Conservation (phyloP, 1,140 invertebrate genomes). For the Heliconius himera region DNA sequence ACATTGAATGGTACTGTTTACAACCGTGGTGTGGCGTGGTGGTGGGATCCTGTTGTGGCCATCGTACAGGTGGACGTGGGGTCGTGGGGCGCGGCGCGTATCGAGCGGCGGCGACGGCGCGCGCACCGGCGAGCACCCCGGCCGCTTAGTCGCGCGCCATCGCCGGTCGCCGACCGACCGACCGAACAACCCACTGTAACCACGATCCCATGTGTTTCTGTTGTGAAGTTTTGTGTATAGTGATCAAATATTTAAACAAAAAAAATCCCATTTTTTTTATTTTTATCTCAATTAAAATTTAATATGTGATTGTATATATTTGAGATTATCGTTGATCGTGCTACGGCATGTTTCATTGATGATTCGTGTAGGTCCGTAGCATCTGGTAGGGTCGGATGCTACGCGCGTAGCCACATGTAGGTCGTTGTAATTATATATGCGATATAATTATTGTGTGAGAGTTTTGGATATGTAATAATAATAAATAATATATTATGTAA, state of each 20-base stretch:
- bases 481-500: conserved; percentile 5
- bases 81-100: conserved; percentile 73
- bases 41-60: conserved; percentile 68
- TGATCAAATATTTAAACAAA: not conserved
- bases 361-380: conserved; percentile 20
- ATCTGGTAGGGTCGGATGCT: not conserved
- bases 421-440: conserved; percentile 1
- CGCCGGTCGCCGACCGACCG: conserved; percentile 59
- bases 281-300: not conserved
- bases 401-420: conserved; percentile 41
- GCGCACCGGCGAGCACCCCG: conserved; percentile 54
- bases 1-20: conserved; percentile 41
- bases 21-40: conserved; percentile 47
- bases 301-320: not conserved
- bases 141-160: conserved; percentile 48
- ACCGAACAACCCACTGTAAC: conserved; percentile 48
- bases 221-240: conserved; percentile 51
- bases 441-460: not conserved
- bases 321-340: not conserved
- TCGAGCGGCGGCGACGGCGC: conserved; percentile 65
- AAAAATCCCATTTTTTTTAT: not conserved
- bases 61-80: conserved; percentile 74
- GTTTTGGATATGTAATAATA: not conserved
- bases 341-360: conserved; percentile 37
- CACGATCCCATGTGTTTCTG: conserved; percentile 58